Base-by-base conservation (phyloP, 1,140 invertebrate genomes). In the Drosophila arawakana region DNA sequence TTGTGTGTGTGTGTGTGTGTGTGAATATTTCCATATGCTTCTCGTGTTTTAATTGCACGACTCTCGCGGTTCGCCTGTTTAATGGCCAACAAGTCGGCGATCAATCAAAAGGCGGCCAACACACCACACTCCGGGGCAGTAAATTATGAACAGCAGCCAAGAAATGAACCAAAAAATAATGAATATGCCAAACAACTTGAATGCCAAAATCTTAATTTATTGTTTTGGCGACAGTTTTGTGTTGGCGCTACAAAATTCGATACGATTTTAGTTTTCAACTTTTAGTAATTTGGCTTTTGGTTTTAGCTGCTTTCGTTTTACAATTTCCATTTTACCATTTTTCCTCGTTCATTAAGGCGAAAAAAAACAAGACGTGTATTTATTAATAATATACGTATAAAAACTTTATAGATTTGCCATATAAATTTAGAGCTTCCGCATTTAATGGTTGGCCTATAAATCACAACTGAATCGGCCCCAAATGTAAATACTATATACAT, bases 61-160 rank as follows among this genome's bases (percentile, higher is more conserved):
- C 78, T 84, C 69, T 81, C 71, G 81, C 71, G 81, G 76, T 74
- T 67, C 73, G 73, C 71, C 81, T 70, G 71, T 76, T 86, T 81
- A 86, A 86, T 82, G 83, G 82, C 79, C 79, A 81, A 71, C 81
- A 84, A 80, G 68, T 83, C 76, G 79, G 9, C 76, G 76, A 85
- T 85, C 82, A 82, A 85, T 85, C 82, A 88, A 80, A 72, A 55
- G 13, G 69, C 44, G 52, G 67, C 63, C 41, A 55, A 25, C 65
- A 57, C 39, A 70, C 25, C 3, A 30, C 67, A 74, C 10, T 74
- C 15, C 59, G 50, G 72, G 66, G 7, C 72, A 74, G 37, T 62
- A 49, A 63, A 75, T 74, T 74, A 63, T 58, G 30, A 39, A 30
- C 68, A 37, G 35, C 52, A 44, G 46, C 57, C 47, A 67, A 47